A percentile compares a stretch with the other conserved stretches of the same genome.
phyloP scores from a whole-genome alignment of 2,797 vertebrate genomes.

The Rhadinocentrus ornatus region DNA sequence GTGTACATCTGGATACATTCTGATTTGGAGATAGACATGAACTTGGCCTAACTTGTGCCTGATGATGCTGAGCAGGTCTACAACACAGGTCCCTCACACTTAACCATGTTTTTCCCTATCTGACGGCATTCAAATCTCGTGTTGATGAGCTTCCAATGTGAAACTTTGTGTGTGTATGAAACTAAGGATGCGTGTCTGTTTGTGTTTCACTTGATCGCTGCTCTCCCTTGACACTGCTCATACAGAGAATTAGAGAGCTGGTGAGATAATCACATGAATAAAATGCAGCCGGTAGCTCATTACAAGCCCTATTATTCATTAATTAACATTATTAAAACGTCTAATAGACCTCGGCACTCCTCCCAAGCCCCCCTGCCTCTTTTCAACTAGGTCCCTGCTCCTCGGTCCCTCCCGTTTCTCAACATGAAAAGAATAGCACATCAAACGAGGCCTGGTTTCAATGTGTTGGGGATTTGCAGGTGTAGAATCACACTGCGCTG shows the following conservation, averaged over 20 bases:
- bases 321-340: conserved; percentile 87
- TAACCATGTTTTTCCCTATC: conserved; percentile 31
- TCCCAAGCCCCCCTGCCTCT: conserved; percentile 70
- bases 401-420: conserved; percentile 74
- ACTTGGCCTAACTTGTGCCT: conserved; percentile 69
- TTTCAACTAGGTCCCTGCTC: conserved; percentile 80
- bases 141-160: conserved; percentile 22
- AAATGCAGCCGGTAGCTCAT: conserved; percentile 82
- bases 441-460: conserved; percentile 84
- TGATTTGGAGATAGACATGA: background rate
- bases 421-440: conserved; percentile 88
- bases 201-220: conserved; percentile 49
- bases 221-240: conserved; percentile 63
- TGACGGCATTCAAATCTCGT: conserved; percentile 35
- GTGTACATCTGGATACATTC: conserved; percentile 11
- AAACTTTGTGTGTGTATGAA: conserved; percentile 19
- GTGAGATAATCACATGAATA: conserved; percentile 80
- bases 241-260: conserved; percentile 68
- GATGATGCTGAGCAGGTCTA: conserved; percentile 69
- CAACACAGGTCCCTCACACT: conserved; percentile 54
- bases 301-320: conserved; percentile 85
- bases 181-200: conserved; percentile 41
- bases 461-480: conserved; percentile 83
- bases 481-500: conserved; percentile 70
- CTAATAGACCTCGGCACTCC: conserved; percentile 78